Conservation (phyloP, 2,113 vertebrate genomes). For the Asarcornis scutulata region DNA sequence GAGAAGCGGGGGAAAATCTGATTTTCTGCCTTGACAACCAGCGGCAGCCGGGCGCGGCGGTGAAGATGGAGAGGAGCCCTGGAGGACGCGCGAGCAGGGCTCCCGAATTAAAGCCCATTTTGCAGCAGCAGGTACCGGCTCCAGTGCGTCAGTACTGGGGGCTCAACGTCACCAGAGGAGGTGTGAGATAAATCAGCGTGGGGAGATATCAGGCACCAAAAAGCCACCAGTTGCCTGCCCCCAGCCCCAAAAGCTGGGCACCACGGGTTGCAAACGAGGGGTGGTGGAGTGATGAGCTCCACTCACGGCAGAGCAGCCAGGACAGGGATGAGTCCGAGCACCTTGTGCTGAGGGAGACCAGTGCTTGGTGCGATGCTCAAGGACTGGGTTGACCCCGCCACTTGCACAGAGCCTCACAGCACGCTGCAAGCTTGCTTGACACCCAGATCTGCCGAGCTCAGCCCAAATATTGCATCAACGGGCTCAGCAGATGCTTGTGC, state of each 20-base stretch:
- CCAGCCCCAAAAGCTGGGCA: neutral
- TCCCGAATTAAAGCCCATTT: slow-evolving; percentile 6
- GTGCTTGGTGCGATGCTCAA: neutral
- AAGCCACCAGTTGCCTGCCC: neutral
- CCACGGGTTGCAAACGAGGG: rapidly evolving
- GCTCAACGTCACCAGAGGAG: neutral
- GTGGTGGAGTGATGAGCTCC: neutral
- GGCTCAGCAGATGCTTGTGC: neutral
- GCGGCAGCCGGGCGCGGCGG: neutral
- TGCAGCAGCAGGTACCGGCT: neutral
- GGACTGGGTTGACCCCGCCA: rapidly evolving
- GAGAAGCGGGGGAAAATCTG: neutral
- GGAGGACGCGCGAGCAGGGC: rapidly evolving
- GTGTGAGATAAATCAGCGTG: rapidly evolving
- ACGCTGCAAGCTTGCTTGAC: neutral
- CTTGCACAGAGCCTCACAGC: rapidly evolving
- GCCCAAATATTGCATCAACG: neutral
- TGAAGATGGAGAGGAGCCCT: neutral
- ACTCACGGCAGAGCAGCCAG: neutral
- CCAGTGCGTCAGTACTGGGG: rapidly evolving
- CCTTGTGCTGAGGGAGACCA: neutral
- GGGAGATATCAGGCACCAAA: neutral
- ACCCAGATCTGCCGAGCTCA: neutral
- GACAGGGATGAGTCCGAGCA: neutral
- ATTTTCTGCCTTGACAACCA: slow-evolving; percentile 42